Evolutionary conservation across 2,797 vertebrate genomes (phyloP), one percentile per base, ranked within the genome.

Genomic region (Acrossocheilus fasciatus): DNA sequence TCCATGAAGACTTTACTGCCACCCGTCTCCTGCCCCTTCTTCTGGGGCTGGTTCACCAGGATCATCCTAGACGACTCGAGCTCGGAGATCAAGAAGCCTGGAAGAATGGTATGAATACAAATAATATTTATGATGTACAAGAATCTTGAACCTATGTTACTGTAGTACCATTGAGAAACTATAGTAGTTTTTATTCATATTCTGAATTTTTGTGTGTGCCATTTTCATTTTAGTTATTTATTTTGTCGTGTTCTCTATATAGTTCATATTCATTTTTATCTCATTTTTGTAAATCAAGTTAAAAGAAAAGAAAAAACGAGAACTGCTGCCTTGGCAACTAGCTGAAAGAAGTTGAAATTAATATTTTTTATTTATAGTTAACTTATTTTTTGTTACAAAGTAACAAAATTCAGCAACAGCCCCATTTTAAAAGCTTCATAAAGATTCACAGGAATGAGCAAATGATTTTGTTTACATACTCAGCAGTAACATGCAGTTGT

Each of bases 1-100:
- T 99, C 98, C 93, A 96, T 93, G 94, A 99, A 99, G 88, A 96
- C 93, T 57, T 97, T 97, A 91, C 96, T 98, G 91, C 97, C 97
- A 10, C 87, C 91, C 0, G 87, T 88, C 91, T 98, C 97, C 92
- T 96, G 96, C 73, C 92, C 93, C 88, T 95, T 97, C 93, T 96
- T 97, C 91, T 96, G 95, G 84, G 97, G 97, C 87, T 93, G 91
- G 77, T 96, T 98, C 59, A 99, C 94, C 94, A 96, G 95, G 87
- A 97, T 94, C 98, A 99, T 99, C 94, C 96, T 96, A 66, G 97
- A 97, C 64, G 98, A 96, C 95, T 99, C 98, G 93, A 99, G 92
- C 96, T 99, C 98, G 14, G 98, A 99, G 92, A 98, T 96, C 93
- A 99, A 95, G 93, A 98, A 99, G 89, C 97, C 98, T 99, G 90